Conservation (phyloP, 2,797 vertebrate genomes). For the Neoniphon sammara region DNA sequence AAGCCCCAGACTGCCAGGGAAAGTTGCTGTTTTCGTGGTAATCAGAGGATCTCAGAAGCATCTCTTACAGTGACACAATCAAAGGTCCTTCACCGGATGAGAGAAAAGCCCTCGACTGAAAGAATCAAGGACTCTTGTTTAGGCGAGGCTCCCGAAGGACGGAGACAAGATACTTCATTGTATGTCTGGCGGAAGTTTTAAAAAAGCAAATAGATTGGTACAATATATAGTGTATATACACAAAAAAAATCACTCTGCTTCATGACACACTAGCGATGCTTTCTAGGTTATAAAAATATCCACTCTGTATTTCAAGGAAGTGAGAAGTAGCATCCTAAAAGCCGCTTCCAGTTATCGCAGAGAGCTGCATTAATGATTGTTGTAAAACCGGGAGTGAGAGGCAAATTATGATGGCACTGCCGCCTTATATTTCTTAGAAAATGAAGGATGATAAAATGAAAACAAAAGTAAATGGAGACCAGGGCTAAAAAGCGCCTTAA, state of each 20-base stretch:
- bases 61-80: constrained; percentile 10
- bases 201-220: constrained; percentile 5
- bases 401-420: constrained; percentile 24
- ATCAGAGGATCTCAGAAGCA: constrained; percentile 10
- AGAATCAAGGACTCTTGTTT: constrained; percentile 43
- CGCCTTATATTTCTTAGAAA: constrained; percentile 42
- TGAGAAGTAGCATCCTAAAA: constrained; percentile 65
- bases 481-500: constrained; percentile 37
- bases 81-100: constrained; percentile 5
- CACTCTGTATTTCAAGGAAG: constrained; percentile 30
- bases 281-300: constrained; percentile 37
- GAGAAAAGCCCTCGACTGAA: constrained; percentile 24
- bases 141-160: constrained; percentile 29
- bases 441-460: constrained; percentile 52
- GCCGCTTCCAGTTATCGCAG: constrained; percentile 45
- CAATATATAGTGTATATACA: neutral
- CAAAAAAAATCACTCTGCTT: constrained; percentile 21
- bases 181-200: constrained; percentile 1
- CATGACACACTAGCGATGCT: constrained; percentile 33
- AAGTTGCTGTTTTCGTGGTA: constrained; percentile 18
- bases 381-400: constrained; percentile 56
- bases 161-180: constrained; percentile 1
- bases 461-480: constrained; percentile 4
- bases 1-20: neutral
- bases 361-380: constrained; percentile 41